Base-by-base conservation (phyloP, 2,113 vertebrate species). In the Malurus melanocephalus region DNA sequence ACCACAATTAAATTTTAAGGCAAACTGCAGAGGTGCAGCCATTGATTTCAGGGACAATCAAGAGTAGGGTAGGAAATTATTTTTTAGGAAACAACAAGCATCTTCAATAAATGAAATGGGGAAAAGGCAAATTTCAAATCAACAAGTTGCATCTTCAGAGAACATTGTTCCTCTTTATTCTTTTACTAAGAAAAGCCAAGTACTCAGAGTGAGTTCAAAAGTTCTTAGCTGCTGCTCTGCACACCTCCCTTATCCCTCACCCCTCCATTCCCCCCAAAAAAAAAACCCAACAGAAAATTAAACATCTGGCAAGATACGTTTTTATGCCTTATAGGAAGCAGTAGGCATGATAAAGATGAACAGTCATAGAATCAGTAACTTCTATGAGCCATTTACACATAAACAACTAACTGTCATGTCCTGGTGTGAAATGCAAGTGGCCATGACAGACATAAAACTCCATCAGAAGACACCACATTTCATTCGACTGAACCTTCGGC, bases 251-350 rank as follows among this genome's bases (percentile, higher is more conserved):
- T 28, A 27, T 45, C 10, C 6, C 5, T 21, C 7, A 65, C 6
- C 20, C 43, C 40, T 18, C 7, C 5, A 15, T 1, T 1, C 4
- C 6, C 6, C 2, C 0, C 8, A 35, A 2, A 6, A 6, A 43
- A 33, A 53, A 21, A 40, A 5, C 1, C 5, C 4, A 69, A 23
- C 27, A 65, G 48, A 64, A 51, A 30, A 52, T 9, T 16, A 67
- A 60, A 13, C 6, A 66, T 49, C 24, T 62, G 6, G 5, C 46
- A 51, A 71, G 33, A 51, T 33, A 32, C 8, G n/a, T 84, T 79
- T 82, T 72, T 53, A 38, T 8, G 6, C 17, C 27, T 89, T 16
- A 11, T 43, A 28, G 22, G 24, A 75, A 85, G 10, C 16, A 20
- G 27, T 30, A 72, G 20, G 6, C n/a, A 48, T 45, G 35, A 68